Percentiles rank a stretch among this genome's conserved stretches.
Conservation (phyloP, 2,797 vertebrate genomes). For the Fringilla coelebs region DNA sequence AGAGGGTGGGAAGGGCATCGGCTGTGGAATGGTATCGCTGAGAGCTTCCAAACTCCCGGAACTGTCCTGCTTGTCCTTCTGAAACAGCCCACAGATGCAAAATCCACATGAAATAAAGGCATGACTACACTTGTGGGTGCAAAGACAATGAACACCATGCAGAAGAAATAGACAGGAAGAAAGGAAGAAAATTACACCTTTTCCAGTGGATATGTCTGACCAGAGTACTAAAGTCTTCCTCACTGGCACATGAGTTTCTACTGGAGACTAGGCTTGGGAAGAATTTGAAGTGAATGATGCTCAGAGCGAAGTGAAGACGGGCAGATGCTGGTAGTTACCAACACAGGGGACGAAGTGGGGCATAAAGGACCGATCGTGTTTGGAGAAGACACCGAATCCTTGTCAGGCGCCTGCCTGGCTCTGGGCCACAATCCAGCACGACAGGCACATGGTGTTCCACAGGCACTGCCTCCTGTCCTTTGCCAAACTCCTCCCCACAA, state of each 20-base stretch:
- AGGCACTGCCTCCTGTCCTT: background rate
- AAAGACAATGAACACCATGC: background rate
- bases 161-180: background rate
- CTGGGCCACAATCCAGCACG: background rate
- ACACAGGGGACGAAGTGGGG: background rate
- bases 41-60: slow-evolving; percentile 82
- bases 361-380: rapidly evolving
- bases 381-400: background rate
- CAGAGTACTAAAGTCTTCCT: background rate
- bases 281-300: background rate
- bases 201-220: background rate
- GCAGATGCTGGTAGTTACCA: background rate
- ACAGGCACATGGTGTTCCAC: rapidly evolving
- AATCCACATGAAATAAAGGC: background rate
- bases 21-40: slow-evolving; percentile 74
- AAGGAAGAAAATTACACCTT: background rate
- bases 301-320: background rate
- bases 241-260: background rate
- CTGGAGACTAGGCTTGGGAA: background rate
- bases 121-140: rapidly evolving
- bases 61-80: slow-evolving; percentile 84
- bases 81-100: slow-evolving; percentile 37
- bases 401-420: background rate
- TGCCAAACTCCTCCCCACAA: background rate
- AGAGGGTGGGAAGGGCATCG: slow-evolving; percentile 82